Evolutionary conservation across 2,797 vertebrate genomes (phyloP).

Genomic region (Poliocrania exsul): DNA sequence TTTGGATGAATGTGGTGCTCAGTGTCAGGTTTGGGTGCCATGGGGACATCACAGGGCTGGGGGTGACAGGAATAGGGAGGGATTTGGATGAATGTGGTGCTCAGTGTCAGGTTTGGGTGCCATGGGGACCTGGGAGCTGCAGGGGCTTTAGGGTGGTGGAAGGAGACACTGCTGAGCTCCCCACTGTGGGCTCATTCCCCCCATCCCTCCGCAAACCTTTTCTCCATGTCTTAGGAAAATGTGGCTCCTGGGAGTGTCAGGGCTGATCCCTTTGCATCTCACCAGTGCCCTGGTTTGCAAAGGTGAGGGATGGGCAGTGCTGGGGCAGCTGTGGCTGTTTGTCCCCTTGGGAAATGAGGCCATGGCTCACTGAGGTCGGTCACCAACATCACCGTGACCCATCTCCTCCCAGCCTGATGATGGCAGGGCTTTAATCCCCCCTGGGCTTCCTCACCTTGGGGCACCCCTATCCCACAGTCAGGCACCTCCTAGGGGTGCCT

Average conservation of each 20-base stretch:
- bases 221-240: neutral
- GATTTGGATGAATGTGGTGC: no score
- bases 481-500: neutral
- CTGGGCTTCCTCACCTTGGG: fast-evolving
- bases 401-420: fast-evolving
- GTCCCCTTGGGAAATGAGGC: neutral
- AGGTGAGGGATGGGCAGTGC: fast-evolving
- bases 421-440: neutral
- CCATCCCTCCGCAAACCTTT: neutral
- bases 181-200: fast-evolving
- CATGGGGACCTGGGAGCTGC: neutral
- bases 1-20: no score
- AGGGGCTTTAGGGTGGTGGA: neutral
- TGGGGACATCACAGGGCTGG: neutral
- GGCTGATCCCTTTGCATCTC: fast-evolving
- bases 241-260: fast-evolving
- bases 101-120: no score
- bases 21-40: no score
- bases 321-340: fast-evolving
- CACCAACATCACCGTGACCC: fast-evolving
- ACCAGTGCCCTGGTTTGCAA: fast-evolving
- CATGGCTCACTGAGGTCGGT: neutral
- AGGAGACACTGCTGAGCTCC: neutral
- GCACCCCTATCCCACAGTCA: fast-evolving
- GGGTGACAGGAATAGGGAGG: no score